Conservation (phyloP, 1,140 invertebrate genomes). For the Cotesia chilonis region DNA sequence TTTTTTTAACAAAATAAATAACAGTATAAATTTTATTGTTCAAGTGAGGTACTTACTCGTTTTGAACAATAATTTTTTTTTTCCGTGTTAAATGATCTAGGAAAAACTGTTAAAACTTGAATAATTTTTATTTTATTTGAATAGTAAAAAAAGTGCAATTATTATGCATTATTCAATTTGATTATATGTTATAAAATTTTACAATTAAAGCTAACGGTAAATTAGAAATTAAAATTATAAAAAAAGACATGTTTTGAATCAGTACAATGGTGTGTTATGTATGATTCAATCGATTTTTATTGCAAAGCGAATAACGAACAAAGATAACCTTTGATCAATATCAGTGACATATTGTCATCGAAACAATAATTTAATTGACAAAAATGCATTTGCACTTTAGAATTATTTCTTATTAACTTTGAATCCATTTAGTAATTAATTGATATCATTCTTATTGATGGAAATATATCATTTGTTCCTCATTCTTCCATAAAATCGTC, state of each 20-base stretch:
- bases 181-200: background rate
- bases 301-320: constrained; percentile 36
- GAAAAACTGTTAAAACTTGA: too few relatives aligned
- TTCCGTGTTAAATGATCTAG: too few relatives aligned
- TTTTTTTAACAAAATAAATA: too few relatives aligned
- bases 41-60: too few relatives aligned
- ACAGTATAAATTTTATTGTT: too few relatives aligned
- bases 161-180: too few relatives aligned
- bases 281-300: constrained; percentile 51
- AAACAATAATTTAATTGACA: constrained; percentile 26
- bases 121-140: too few relatives aligned
- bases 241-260: constrained; percentile 48
- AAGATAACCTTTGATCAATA: constrained; percentile 16
- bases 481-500: background rate
- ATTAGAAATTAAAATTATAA: background rate
- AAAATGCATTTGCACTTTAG: background rate
- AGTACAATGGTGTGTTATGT: constrained; percentile 43
- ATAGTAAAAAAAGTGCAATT: too few relatives aligned
- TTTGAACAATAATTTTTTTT: too few relatives aligned
- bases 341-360: background rate
- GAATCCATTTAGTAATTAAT: constrained; percentile 1
- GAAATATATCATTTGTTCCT: background rate
- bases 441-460: background rate
- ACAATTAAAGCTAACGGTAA: background rate
- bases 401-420: background rate